A percentile compares a stretch with the other conserved stretches of the same genome.
Evolutionary conservation across 2,113 vertebrate genomes (phyloP).

Genomic region (Tupaia chinensis): DNA sequence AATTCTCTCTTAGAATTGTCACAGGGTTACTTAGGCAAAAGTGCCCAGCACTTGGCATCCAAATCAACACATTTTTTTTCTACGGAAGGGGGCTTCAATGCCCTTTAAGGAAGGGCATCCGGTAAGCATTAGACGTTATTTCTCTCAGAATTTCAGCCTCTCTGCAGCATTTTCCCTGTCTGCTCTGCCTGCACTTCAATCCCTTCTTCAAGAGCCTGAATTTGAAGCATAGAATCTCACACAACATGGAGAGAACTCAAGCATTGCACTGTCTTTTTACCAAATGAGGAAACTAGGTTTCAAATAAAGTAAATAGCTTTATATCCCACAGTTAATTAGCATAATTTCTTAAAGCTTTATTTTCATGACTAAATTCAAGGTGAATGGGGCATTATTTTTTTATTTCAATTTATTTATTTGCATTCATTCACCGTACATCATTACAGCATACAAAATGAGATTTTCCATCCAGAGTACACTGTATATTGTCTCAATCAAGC

Average conservation of each 20-base stretch:
- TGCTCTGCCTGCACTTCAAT: no score
- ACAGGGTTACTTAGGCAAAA: background rate
- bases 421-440: no score
- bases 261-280: background rate
- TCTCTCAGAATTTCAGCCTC: background rate
- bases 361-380: background rate
- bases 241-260: background rate
- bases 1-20: background rate
- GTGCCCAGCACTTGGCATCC: background rate
- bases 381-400: background rate
- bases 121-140: background rate
- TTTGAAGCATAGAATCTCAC: background rate
- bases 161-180: no score
- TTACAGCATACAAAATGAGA: no score
- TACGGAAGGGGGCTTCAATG: background rate
- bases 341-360: background rate
- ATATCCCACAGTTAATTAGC: background rate
- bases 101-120: background rate
- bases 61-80: background rate
- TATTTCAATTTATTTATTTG: no score
- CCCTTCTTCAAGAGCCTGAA: background rate
- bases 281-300: background rate
- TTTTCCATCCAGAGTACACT: no score
- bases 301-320: background rate
- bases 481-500: no score